phyloP scores from a whole-genome alignment of 2,113 vertebrate species.

The Protobothrops mucrosquamatus region DNA sequence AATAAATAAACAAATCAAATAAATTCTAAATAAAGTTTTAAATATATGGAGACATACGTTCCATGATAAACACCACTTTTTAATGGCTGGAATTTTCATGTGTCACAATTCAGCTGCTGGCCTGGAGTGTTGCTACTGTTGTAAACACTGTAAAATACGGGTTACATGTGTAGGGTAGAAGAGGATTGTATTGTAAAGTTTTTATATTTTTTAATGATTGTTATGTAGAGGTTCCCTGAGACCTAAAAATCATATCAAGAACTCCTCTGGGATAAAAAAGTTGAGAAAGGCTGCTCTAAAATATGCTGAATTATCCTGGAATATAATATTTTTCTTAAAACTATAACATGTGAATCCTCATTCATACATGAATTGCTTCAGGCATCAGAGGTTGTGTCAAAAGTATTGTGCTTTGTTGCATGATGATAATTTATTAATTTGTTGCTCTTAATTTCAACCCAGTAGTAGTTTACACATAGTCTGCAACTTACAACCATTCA shows the following conservation, averaged over 20 bases:
- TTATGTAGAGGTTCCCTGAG: neutral
- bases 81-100: neutral
- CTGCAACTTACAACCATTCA: neutral
- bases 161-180: neutral
- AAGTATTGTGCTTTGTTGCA: neutral
- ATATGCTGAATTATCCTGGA: neutral
- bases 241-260: neutral
- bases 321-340: neutral
- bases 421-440: neutral
- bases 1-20: neutral
- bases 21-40: neutral
- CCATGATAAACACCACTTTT: neutral
- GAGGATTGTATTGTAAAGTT: neutral
- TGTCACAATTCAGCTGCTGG: neutral
- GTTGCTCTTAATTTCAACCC: neutral
- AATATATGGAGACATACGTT: neutral
- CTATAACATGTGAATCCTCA: neutral
- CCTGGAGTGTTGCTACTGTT: neutral
- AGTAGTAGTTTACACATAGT: neutral
- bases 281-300: neutral
- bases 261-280: neutral
- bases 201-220: neutral
- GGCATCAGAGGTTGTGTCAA: neutral
- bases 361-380: neutral
- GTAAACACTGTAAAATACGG: neutral